phyloP scores from a whole-genome alignment of 92 coral and sea anemone genomes.

The Palythoa heliodiscus region DNA sequence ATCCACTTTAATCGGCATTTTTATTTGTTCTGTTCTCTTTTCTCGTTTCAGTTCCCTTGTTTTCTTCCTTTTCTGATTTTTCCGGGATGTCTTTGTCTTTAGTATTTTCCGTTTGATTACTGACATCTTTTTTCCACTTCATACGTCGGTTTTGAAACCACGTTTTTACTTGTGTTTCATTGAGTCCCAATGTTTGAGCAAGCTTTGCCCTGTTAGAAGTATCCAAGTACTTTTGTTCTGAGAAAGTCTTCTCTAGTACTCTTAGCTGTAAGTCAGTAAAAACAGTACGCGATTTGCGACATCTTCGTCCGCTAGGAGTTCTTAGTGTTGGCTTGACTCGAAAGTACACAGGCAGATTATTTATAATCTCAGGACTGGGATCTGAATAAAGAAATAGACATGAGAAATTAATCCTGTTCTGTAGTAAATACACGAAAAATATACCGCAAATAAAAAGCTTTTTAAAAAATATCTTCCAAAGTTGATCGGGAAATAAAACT shows the following conservation, averaged over 20 bases:
- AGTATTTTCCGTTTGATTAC: constrained; percentile 39
- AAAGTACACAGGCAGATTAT: constrained; percentile 91
- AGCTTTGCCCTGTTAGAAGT: constrained; percentile 94
- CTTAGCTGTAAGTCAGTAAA: constrained; percentile 95
- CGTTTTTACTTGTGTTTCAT: constrained; percentile 97
- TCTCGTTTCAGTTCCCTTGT: constrained; percentile 12
- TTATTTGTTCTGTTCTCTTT: constrained; percentile 12
- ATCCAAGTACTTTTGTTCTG: constrained; percentile 94
- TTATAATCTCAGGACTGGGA: constrained; percentile 89
- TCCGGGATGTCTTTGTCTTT: constrained; percentile 19
- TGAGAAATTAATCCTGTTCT: neutral
- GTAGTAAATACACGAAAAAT: neutral
- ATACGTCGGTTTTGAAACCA: constrained; percentile 98
- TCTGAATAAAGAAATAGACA: constrained; percentile 28
- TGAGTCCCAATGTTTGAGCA: constrained; percentile 91
- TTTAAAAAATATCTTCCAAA: neutral
- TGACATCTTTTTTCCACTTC: constrained; percentile 93
- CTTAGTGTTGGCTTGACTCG: constrained; percentile 95
- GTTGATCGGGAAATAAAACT: neutral
- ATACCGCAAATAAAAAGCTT: neutral
- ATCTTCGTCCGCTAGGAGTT: constrained; percentile 93
- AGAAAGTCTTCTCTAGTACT: constrained; percentile 93
- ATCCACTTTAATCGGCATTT: neutral
- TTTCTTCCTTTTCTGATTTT: constrained; percentile 13
- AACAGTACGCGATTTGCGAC: constrained; percentile 97